Evolutionary conservation across 2,113 vertebrate species (phyloP), one percentile per base, ranked within the genome.

Genomic region (Urocynchramus pylzowi): DNA sequence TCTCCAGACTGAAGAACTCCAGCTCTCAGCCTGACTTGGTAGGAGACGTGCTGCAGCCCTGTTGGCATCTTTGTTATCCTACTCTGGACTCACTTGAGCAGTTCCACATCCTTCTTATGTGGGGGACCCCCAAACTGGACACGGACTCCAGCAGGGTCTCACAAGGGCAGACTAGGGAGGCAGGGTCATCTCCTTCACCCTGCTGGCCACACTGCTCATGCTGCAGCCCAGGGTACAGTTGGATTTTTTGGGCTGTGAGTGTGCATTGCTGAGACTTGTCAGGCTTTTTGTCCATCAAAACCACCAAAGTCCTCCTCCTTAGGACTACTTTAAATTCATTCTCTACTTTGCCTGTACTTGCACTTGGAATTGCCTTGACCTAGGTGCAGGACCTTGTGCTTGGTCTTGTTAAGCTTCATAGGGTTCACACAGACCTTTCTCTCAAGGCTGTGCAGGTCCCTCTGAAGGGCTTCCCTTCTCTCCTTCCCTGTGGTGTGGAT

Each of bases 121-220:
- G 35, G 23, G 6, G 11, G 6, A 31, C 9, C 17, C 4, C 26
- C 10, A 35, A 14, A 44, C 6, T 52, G 52, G 24, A n/a, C 0
- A 0, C 7, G 28, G 23, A 11, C 28, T 52, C 23, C 52, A 39
- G 33, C 10, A 5, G 23, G 5, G 13, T 73, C 15, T 37, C 28
- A 57, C 37, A 26, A 27, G 31, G 16, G 28, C 28, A 16, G 37
- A 24, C 10, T 5, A 44, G 28, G 8, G 28, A 13, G 35, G 8
- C 35, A 80, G 42, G 35, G 22, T 65, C 31, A 10, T 35, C 22
- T 73, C 35, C 21, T 50, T 71, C 26, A 21, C 14, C 21, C 42
- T 64, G 13, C 41, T 87, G 35, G 50, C 35, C 57, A 22, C 13
- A 5, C 19, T 30, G 41, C n/a, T 63, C 14, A 30, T 49, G 35